Base-by-base conservation (phyloP, 2,113 vertebrate genomes). In the Anguilla japonica region DNA sequence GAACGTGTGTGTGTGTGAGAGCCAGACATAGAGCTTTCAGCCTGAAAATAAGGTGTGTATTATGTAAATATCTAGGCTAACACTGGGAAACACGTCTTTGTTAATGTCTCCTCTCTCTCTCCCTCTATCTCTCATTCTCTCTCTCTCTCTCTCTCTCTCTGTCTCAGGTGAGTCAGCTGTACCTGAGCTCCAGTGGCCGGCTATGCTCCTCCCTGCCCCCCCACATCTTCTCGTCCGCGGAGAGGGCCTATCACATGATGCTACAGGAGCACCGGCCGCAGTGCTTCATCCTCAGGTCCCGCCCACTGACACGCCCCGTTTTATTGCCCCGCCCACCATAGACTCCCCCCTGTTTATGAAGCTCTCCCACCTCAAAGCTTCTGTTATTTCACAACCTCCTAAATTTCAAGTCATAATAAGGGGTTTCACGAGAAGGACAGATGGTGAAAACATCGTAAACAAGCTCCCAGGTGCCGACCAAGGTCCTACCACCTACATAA, bases 151-250 rank as follows among this genome's bases (percentile, higher is more conserved):
- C 22, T 57, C 81, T 83, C 4, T 57, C 67, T 75, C 34, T 90
- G 91, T 90, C 81, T 67, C 93, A 99, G 98, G 97, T 99, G 87
- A 98, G 97, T 18, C 97, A 98, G 93, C 93, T 99, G 92, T 99
- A 99, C 91, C 93, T 96, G 91, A 98, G 96, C 94, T 94, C 94
- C 89, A 95, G 96, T 2, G 97, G 97, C 46, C 96, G 95, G 9
- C 82, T 97, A 16, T 97, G 96, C 89, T 96, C 97, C 18, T 97
- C 97, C 4, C 96, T 99, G 89, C 98, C 98, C 0, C 98, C 98
- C 7, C 98, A 99, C 92, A 97, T 99, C 91, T 99, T 98, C 95
- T 97, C 97, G 86, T 98, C 97, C 16, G 96, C 97, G 0, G 98
- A 99, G 90, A 93, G 96, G 89, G 97, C 98, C 26, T 98, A 96